Evolutionary conservation across 1,140 invertebrate species (phyloP).

Genomic region (Drosophila hydei): DNA sequence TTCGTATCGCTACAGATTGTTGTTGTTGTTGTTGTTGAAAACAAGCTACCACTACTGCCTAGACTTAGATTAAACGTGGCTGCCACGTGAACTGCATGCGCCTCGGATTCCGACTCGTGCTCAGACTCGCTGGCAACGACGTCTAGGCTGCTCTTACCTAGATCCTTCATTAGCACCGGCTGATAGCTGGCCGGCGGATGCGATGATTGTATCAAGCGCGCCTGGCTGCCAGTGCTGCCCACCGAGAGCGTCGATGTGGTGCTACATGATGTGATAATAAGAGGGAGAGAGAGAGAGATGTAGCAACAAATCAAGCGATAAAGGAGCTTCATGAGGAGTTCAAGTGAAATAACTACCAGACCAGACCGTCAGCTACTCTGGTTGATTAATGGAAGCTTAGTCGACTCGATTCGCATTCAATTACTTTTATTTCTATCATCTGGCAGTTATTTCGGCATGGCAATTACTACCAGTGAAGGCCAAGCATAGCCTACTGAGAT

Average conservation of each 20-base stretch:
- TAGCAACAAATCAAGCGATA: constrained; percentile 32
- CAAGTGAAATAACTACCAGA: not conserved
- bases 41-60: constrained; percentile 81
- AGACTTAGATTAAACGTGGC: constrained; percentile 82
- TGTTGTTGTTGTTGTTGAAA: constrained; percentile 34
- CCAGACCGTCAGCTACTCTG: not conserved
- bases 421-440: not conserved
- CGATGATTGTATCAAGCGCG: constrained; percentile 95
- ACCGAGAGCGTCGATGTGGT: constrained; percentile 97
- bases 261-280: constrained; percentile 84
- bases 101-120: constrained; percentile 70
- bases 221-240: constrained; percentile 96
- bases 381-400: too few species aligned
- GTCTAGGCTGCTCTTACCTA: constrained; percentile 88
- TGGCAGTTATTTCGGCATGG: not conserved
- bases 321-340: constrained; percentile 13
- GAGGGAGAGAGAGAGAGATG: constrained; percentile 19
- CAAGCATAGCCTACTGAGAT: not conserved
- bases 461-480: not conserved
- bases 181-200: constrained; percentile 95
- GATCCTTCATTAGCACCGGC: constrained; percentile 91
- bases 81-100: constrained; percentile 71
- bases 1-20: constrained; percentile 41
- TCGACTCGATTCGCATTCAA: not conserved
- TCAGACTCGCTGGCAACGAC: constrained; percentile 55